Conservation (phyloP, 2,888 invertebrate genomes). For the Agrotis segetum region DNA sequence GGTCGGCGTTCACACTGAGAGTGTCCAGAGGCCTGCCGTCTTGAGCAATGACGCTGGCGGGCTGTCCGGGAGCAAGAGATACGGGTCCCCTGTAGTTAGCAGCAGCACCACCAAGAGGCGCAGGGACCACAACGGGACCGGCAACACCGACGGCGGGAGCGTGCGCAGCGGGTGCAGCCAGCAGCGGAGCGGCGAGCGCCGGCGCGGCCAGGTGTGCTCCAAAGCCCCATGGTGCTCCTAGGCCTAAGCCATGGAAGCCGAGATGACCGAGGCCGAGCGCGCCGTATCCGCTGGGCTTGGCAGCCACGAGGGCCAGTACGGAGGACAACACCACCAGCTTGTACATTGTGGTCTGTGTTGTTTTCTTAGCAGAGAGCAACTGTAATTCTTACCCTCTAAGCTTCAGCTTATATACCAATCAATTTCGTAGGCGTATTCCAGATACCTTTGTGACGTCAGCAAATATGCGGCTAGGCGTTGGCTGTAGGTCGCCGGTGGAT, state of each 20-base stretch:
- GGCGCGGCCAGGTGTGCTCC: constrained; percentile 74
- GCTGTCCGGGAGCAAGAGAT: constrained; percentile 85
- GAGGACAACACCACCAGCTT: constrained; percentile 92
- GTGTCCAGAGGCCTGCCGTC: constrained; percentile 88
- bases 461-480: constrained; percentile 84
- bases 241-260: constrained; percentile 63
- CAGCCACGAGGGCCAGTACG: constrained; percentile 90
- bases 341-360: constrained; percentile 90
- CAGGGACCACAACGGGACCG: constrained; percentile 73
- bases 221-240: constrained; percentile 70
- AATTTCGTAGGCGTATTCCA: constrained; percentile 83
- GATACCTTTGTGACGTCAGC: constrained; percentile 85
- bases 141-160: constrained; percentile 68
- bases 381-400: constrained; percentile 77
- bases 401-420: constrained; percentile 83
- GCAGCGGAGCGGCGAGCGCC: constrained; percentile 64
- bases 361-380: constrained; percentile 81
- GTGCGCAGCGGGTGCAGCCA: constrained; percentile 69
- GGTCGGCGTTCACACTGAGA: constrained; percentile 86
- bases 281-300: constrained; percentile 81
- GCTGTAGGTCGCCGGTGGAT: constrained; percentile 72
- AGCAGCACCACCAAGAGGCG: constrained; percentile 76
- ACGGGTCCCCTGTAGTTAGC: constrained; percentile 86
- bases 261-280: constrained; percentile 59
- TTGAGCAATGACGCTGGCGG: constrained; percentile 85